Base-by-base conservation (phyloP, 2,113 vertebrate species). In the Melanerpes aurifrons region DNA sequence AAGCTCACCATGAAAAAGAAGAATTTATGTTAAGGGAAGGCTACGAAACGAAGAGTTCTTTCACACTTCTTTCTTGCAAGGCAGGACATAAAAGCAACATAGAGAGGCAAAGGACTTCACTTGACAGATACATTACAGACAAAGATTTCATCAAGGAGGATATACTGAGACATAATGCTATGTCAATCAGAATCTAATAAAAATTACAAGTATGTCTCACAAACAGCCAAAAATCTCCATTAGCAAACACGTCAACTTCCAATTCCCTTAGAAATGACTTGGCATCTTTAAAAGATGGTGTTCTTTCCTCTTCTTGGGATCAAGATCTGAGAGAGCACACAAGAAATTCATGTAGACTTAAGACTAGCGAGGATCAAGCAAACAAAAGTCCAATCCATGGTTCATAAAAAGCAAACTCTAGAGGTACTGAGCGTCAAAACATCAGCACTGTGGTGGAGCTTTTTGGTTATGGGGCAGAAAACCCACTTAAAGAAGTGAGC, bases 11-110 rank as follows among this genome's bases (percentile, higher is more conserved):
- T 54, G 50, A 92, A 88, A 93, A 94, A 87, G 63, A 91, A 73
- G 12, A 87, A 91, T 86, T 87, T 92, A 80, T 79, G 86, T 81
- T 83, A 91, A 77, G 79, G 58, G 72, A 92, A 85, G 73, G 56
- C 82, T 87, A 91, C 6, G 53, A 93, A 93, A 95, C 87, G 87
- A 95, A 89, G 78, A 92, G 67, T 48, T 95, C 64, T 92, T 94
- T 95, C 86, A 83, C 58, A 47, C 57, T 81, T 94, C n/a, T 6
- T 54, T 72, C 62, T 87, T 72, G 24, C 62, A 84, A 68, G 40
- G 64, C 37, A 91, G 59, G 81, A 92, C 47, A 74, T 48, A 82
- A 79, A 92, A 90, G 68, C 64, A 90, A 96, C 32, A 89, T 20
- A 70, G 0, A 74, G 32, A 86, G 58, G 64, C 50, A 94, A 92